Percentiles rank a stretch among this genome's conserved stretches.
Evolutionary conservation across 37 sponge, comb jelly and placozoan genomes (phyloP).

Genomic region (Tethya wilhelma): DNA sequence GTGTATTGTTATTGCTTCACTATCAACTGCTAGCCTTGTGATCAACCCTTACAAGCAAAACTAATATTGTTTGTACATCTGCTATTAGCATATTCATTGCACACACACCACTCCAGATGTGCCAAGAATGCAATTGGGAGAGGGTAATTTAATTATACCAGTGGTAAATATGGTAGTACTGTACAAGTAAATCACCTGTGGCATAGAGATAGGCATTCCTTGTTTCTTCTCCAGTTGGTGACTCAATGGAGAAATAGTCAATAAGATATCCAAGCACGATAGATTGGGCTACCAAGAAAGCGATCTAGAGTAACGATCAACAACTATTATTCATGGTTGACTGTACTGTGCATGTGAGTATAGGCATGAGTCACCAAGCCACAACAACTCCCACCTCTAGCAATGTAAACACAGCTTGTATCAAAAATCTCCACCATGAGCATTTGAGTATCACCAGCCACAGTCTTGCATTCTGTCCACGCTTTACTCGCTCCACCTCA

Average conservation of each 20-base stretch:
- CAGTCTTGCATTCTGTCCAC: constrained; percentile 38
- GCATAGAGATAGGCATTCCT: constrained; percentile 75
- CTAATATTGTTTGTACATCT: too few species aligned
- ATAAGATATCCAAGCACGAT: constrained; percentile 63
- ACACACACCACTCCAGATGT: too few species aligned
- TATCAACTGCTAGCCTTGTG: too few species aligned
- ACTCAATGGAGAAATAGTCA: constrained; percentile 53
- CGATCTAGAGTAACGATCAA: constrained; percentile 15
- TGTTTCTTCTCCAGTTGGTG: constrained; percentile 21
- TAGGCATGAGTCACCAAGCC: background rate
- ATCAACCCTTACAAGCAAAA: too few species aligned
- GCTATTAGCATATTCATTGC: too few species aligned
- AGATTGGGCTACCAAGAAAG: constrained; percentile 43
- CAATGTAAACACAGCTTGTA: constrained; percentile 22
- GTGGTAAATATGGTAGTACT: too few species aligned
- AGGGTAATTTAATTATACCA: too few species aligned
- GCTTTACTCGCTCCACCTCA: too few species aligned
- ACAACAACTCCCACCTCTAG: constrained; percentile 18
- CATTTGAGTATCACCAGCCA: constrained; percentile 48
- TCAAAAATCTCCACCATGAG: constrained; percentile 42
- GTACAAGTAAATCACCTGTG: constrained; percentile 31
- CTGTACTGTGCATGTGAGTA: background rate
- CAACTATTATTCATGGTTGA: background rate
- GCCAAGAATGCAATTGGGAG: too few species aligned
- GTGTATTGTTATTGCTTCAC: too few species aligned